Evolutionary conservation across 2,113 vertebrate species (phyloP).

Genomic region (Callipepla californica): DNA sequence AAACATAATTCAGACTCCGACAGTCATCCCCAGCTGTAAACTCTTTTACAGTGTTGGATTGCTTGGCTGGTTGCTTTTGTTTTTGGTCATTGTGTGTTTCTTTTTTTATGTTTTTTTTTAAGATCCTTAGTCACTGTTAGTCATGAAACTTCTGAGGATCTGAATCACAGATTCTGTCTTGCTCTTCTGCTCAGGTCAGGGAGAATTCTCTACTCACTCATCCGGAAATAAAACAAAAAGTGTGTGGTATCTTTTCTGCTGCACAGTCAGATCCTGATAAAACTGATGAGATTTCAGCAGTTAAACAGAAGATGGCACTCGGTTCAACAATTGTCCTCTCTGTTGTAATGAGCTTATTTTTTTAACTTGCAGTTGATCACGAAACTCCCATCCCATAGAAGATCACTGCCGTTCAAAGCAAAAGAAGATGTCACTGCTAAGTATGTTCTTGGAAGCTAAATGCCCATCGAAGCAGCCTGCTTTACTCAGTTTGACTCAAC

Average conservation of each 20-base stretch:
- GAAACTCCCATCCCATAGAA: slow-evolving; percentile 44
- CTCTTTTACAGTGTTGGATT: neutral
- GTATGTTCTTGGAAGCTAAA: slow-evolving; percentile 50
- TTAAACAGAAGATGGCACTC: neutral
- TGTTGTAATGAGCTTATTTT: neutral
- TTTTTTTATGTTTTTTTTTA: neutral
- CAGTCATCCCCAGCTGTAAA: neutral
- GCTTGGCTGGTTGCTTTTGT: neutral
- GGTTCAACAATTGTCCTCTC: neutral
- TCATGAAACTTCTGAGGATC: neutral
- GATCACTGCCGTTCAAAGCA: slow-evolving; percentile 26
- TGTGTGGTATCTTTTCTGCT: neutral
- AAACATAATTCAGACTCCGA: neutral
- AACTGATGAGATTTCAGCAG: neutral
- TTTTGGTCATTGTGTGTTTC: neutral
- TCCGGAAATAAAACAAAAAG: neutral
- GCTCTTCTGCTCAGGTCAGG: neutral
- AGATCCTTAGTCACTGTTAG: neutral
- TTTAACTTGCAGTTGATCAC: slow-evolving; percentile 73
- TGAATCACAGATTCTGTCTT: neutral
- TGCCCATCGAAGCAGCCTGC: slow-evolving; percentile 41
- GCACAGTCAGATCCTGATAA: neutral
- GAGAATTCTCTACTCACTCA: neutral
- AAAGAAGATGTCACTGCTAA: slow-evolving; percentile 24
- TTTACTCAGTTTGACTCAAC: slow-evolving; percentile 66